Conservation (phyloP, 2,888 invertebrate species). For the Trachelus tabidus region DNA sequence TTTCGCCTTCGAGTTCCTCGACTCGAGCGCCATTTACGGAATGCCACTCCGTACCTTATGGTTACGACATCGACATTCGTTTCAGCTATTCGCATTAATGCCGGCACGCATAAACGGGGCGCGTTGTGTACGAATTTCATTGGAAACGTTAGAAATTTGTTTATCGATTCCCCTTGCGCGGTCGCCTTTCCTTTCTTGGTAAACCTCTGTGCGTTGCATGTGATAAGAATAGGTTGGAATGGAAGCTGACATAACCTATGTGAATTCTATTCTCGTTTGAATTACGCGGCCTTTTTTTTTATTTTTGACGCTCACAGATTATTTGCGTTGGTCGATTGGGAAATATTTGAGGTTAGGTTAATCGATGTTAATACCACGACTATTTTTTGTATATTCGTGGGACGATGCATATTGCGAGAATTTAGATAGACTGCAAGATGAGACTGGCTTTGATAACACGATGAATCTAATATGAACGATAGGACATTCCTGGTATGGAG, state of each 20-base stretch:
- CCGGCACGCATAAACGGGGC: not conserved
- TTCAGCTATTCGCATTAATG: not conserved
- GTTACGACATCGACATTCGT: slow-evolving; percentile 10
- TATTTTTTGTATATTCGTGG: not conserved
- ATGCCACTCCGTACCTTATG: not conserved
- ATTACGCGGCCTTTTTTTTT: not conserved
- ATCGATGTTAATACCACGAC: not conserved
- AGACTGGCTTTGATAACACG: not conserved
- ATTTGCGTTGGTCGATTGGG: not conserved
- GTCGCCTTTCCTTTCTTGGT: not conserved
- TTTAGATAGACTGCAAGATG: not conserved
- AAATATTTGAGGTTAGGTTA: not conserved
- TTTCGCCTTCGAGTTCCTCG: slow-evolving; percentile 27
- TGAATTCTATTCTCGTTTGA: not conserved
- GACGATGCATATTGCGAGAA: not conserved
- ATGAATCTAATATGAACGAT: not conserved
- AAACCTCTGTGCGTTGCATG: not conserved
- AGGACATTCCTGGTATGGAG: not conserved
- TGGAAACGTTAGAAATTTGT: not conserved
- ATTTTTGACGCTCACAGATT: not conserved
- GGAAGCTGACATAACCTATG: not conserved
- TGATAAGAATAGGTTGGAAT: not conserved
- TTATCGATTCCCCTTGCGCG: not conserved
- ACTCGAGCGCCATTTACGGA: slow-evolving; percentile 34
- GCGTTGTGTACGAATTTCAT: not conserved